These are phyloP conservation scores for Vidua macroura DNA, from an alignment of 2,113 vertebrate genomes.

Conservation along the genomic window DNA sequence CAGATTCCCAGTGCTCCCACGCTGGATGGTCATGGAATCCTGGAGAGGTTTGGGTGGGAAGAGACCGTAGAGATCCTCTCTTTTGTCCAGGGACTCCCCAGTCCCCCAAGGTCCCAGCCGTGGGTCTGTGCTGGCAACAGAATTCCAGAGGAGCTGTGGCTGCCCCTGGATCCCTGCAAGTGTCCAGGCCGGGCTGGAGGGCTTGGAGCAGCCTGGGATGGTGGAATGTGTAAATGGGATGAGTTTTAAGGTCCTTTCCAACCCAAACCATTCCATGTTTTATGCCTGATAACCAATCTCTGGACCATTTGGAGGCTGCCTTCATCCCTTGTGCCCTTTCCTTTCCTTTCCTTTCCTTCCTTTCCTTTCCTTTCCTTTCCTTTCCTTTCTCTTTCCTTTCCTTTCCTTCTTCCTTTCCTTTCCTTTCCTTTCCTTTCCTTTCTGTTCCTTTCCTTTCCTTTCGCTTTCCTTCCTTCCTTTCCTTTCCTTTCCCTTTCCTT, in stretches of 20 bases:
- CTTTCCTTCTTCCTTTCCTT: background rate
- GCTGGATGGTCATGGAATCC: fast-evolving
- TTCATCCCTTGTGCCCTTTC: fast-evolving
- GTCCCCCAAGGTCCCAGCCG: background rate
- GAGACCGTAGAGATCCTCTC: fast-evolving
- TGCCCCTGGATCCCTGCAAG: background rate
- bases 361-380: background rate
- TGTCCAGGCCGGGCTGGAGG: background rate
- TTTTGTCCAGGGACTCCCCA: fast-evolving
- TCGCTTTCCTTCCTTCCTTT: no score
- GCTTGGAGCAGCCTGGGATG: background rate
- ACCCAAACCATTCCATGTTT: background rate
- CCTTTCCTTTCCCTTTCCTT: no score
- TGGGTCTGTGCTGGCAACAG: background rate
- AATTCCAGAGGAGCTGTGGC: fast-evolving
- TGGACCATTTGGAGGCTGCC: background rate
- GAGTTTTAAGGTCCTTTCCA: background rate
- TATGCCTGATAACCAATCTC: background rate
- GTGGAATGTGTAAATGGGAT: background rate
- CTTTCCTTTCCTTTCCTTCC: background rate
- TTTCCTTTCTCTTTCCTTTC: background rate
- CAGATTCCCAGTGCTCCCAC: fast-evolving
- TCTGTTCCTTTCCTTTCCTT: no score
- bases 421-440: no score
- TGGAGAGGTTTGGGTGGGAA: background rate